phyloP scores from a whole-genome alignment of 1,140 invertebrate genomes.

The Bradynema listronoti region DNA sequence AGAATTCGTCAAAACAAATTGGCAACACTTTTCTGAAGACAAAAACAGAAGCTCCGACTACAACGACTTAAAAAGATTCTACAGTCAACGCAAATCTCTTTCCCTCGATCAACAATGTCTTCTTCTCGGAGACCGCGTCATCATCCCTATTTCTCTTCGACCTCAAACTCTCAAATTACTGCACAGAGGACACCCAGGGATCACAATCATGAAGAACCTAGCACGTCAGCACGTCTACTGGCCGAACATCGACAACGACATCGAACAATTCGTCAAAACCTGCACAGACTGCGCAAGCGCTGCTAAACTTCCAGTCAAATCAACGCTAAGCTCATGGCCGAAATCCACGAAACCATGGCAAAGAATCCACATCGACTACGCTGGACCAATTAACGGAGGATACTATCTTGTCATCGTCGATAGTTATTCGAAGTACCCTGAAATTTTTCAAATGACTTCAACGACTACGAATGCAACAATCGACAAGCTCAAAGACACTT shows the following conservation, averaged over 20 bases:
- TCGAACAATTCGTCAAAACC: conserved; percentile 8
- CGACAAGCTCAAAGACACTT: no score
- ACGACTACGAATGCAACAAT: no score
- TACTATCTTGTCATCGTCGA: no score
- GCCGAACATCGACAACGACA: conserved; percentile 15
- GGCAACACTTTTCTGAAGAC: no score
- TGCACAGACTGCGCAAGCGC: not conserved
- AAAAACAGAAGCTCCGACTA: not conserved
- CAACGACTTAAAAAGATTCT: no score
- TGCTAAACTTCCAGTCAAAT: conserved; percentile 12
- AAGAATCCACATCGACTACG: conserved; percentile 16
- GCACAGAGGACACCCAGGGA: conserved; percentile 62
- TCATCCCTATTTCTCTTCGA: conserved; percentile 59
- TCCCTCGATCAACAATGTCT: conserved; percentile 10
- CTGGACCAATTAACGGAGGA: no score
- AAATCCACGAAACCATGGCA: conserved; percentile 14
- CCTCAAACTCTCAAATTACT: conserved; percentile 58
- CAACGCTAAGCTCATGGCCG: conserved; percentile 8
- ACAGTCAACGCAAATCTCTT: no score
- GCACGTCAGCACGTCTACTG: conserved; percentile 52
- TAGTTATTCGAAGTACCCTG: no score
- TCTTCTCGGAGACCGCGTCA: conserved; percentile 53
- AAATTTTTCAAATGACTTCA: no score
- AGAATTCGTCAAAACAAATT: not conserved
- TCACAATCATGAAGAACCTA: conserved; percentile 62